Evolutionary conservation across 2,888 invertebrate genomes (phyloP), one percentile per base, ranked within the genome.

Genomic region (Octodonta nipae): DNA sequence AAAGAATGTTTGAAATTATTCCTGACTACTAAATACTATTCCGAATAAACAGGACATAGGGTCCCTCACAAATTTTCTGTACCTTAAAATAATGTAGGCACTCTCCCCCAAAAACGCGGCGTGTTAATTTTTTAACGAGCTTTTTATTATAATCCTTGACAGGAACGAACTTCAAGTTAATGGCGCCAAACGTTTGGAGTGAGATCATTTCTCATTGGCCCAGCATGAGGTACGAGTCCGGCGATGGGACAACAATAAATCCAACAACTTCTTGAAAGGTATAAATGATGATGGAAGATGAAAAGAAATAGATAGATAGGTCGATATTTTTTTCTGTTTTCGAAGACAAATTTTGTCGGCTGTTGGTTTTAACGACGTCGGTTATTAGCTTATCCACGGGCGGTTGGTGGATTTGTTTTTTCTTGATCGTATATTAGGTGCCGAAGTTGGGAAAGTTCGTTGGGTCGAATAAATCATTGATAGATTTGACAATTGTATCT

Each of bases 291-390:
- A 28, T 16, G 28, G 8, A 13, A 11, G 10, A 8, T 17, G 17
- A 8, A 17, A 8, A 17, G 6, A n/a, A n/a, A n/a, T n/a, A n/a
- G n/a, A 22, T 22, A 22, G 22, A 22, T 22, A 4, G 22, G 22
- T n/a, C n/a, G n/a, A n/a, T n/a, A n/a, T n/a, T n/a, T n/a, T n/a
- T n/a, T n/a, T n/a, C n/a, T n/a, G n/a, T 22, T 22, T 22, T 22
- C 10, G 22, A 11, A 36, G 58, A 80, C 22, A 22, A n/a, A 22
- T 22, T 10, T 22, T 22, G 11, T n/a, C n/a, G n/a, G n/a, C 22
- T 4, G 22, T 11, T 11, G 22, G 11, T 11, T n/a, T 4, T 22
- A 22, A 22, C 22, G 3, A 22, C 11, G 22, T 11, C 22, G 22
- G 10, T 22, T 22, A 22, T 22, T 22, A 22, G n/a, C 20, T 20